These are phyloP conservation scores for Helicolenus hilgendorfi DNA, from an alignment of 2,797 vertebrate genomes.

Conservation along the genomic window DNA sequence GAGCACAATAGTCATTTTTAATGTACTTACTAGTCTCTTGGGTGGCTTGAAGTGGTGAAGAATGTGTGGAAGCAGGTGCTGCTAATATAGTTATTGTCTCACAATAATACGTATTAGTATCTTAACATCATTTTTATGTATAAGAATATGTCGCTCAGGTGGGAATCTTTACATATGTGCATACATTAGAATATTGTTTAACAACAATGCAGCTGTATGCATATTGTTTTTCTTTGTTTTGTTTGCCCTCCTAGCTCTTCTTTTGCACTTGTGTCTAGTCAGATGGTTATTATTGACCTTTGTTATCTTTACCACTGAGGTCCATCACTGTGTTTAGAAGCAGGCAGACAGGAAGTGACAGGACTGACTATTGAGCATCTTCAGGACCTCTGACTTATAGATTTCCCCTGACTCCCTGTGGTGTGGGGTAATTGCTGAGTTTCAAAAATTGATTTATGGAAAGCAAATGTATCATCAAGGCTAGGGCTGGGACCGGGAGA, in stretches of 20 bases:
- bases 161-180: background rate
- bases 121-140: background rate
- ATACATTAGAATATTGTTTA: background rate
- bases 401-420: slow-evolving; percentile 60
- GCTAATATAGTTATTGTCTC: background rate
- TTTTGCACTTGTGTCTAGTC: slow-evolving; percentile 9
- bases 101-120: background rate
- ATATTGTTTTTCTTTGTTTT: background rate
- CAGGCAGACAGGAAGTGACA: slow-evolving; percentile 58
- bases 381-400: slow-evolving; percentile 73
- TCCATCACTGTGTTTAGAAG: slow-evolving; percentile 46
- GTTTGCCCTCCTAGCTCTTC: background rate
- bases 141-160: background rate
- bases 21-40: background rate
- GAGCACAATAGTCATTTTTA: background rate
- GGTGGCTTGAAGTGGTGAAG: background rate
- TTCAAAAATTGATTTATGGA: slow-evolving; percentile 77
- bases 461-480: slow-evolving; percentile 77
- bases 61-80: background rate
- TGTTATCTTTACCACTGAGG: slow-evolving; percentile 45
- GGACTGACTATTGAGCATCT: slow-evolving; percentile 64
- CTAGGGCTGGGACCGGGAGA: background rate
- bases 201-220: background rate
- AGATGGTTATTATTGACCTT: slow-evolving; percentile 57
- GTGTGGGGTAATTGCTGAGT: slow-evolving; percentile 72